These are phyloP conservation scores for Artemia sinica DNA, from an alignment of 2,888 invertebrate species.

Conservation along the genomic window DNA sequence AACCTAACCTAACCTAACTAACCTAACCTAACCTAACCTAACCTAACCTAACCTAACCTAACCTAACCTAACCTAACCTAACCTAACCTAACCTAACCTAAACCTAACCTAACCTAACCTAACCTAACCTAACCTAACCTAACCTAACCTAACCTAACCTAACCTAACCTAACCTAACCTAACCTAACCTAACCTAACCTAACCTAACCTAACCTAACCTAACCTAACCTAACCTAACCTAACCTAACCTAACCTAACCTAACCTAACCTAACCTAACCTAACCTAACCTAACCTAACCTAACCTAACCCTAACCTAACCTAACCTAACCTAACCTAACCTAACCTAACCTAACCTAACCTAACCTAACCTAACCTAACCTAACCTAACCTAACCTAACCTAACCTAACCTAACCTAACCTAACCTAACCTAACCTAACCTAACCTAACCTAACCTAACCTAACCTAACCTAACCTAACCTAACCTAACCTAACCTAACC, in stretches of 20 bases:
- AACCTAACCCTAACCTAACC: too few species aligned
- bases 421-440: conserved; percentile 24
- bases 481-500: conserved; percentile 24
- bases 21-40: conserved; percentile 20
- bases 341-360: conserved; percentile 25
- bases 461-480: conserved; percentile 24
- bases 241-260: conserved; percentile 17
- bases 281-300: conserved; percentile 23
- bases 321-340: conserved; percentile 23
- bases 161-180: conserved; percentile 22
- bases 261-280: conserved; percentile 14
- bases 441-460: conserved; percentile 24
- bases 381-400: conserved; percentile 23
- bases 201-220: conserved; percentile 21
- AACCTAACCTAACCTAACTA: too few species aligned
- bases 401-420: conserved; percentile 25
- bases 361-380: conserved; percentile 24
- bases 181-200: conserved; percentile 24
- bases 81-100: too few species aligned
- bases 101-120: too few species aligned
- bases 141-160: conserved; percentile 21
- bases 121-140: conserved; percentile 21
- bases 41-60: not conserved
- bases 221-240: conserved; percentile 18
- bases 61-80: too few species aligned